Conservation (phyloP, 2,797 vertebrate genomes). For the Eremophila alpestris region DNA sequence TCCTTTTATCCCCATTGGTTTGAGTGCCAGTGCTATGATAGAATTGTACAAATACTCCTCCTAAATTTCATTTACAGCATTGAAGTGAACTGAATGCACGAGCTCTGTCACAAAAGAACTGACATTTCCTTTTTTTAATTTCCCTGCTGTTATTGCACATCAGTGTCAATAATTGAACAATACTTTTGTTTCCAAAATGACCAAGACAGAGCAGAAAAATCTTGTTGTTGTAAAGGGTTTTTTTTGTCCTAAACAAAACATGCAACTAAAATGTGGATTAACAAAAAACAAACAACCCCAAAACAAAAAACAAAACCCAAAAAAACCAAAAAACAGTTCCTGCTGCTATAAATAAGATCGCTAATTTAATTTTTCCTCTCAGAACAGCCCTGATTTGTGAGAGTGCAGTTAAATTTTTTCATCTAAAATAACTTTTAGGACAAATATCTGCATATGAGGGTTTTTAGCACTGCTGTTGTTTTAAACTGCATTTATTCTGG, state of each 20-base stretch:
- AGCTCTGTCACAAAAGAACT: not conserved
- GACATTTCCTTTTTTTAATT: not conserved
- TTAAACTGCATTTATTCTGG: conserved; percentile 14
- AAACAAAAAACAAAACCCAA: too few species aligned
- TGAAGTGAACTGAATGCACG: not conserved
- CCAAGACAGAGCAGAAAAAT: not conserved
- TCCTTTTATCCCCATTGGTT: not conserved
- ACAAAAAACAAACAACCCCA: not conserved
- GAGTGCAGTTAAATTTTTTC: not conserved
- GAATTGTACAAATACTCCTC: not conserved
- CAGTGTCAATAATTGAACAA: not conserved
- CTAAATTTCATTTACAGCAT: not conserved
- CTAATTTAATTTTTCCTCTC: not conserved
- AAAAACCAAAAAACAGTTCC: too few species aligned
- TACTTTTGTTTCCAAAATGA: not conserved
- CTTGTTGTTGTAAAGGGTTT: not conserved
- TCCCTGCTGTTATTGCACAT: not conserved
- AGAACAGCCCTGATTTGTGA: not conserved
- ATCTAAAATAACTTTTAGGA: not conserved
- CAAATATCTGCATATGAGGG: not conserved
- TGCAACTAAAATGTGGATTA: not conserved
- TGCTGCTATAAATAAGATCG: not conserved
- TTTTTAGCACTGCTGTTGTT: not conserved
- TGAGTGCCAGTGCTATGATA: not conserved
- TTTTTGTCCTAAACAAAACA: not conserved